Conservation (phyloP, 2,113 vertebrate species). For the Pachypanchax playfairii region DNA sequence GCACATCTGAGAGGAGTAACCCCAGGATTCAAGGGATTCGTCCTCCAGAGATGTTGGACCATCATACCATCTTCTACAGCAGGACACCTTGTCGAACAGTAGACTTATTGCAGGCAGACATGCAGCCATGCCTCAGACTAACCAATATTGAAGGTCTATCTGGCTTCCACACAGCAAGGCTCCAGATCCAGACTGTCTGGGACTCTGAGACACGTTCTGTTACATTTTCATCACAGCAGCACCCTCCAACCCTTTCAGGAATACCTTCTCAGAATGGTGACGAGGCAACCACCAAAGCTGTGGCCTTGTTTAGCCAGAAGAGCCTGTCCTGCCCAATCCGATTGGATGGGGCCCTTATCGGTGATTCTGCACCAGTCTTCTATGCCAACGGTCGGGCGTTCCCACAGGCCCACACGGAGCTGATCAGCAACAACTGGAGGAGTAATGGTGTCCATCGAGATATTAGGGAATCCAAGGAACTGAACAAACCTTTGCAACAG, state of each 20-base stretch:
- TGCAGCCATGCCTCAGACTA: constrained; percentile 67
- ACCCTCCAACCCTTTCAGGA: constrained; percentile 65
- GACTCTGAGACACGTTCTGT: constrained; percentile 34
- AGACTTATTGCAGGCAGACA: constrained; percentile 25
- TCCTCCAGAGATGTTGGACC: constrained; percentile 57
- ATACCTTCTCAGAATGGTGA: constrained; percentile 71
- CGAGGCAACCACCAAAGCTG: constrained; percentile 60
- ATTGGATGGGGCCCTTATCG: constrained; percentile 69
- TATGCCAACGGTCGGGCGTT: constrained; percentile 57
- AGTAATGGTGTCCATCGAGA: constrained; percentile 53
- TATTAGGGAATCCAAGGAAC: constrained; percentile 29
- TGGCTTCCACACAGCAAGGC: constrained; percentile 71
- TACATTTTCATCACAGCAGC: constrained; percentile 38
- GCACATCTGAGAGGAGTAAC: constrained; percentile 27
- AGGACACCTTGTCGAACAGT: constrained; percentile 24
- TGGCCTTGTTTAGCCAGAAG: constrained; percentile 77
- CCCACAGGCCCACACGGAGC: constrained; percentile 66
- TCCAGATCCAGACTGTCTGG: constrained; percentile 69
- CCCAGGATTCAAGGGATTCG: constrained; percentile 72
- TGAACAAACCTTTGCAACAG: constrained; percentile 2
- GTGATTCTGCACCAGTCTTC: constrained; percentile 71
- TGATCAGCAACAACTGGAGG: constrained; percentile 69
- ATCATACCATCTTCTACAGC: constrained; percentile 30
- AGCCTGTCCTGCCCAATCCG: constrained; percentile 67
- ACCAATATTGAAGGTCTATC: constrained; percentile 69